A percentile compares a stretch with the other conserved stretches of the same genome.
Evolutionary conservation across 2,113 vertebrate species (phyloP).

Genomic region (Formicarius rufipectus): DNA sequence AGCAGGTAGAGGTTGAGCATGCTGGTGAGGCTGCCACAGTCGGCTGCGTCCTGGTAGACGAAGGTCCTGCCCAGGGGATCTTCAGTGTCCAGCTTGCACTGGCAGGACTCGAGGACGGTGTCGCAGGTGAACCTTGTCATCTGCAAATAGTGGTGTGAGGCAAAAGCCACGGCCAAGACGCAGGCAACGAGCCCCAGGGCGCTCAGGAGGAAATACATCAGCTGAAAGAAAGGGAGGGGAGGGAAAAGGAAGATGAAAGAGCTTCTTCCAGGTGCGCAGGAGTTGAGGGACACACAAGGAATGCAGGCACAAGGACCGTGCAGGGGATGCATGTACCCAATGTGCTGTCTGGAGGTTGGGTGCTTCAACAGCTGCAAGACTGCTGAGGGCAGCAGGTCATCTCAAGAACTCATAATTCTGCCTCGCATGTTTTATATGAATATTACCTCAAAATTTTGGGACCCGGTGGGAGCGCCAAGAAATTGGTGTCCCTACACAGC

Average conservation of each 20-base stretch:
- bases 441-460: background rate
- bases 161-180: constrained; percentile 85
- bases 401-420: background rate
- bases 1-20: constrained; percentile 85
- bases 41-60: constrained; percentile 74
- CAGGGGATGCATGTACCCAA: fast-evolving
- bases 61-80: constrained; percentile 90
- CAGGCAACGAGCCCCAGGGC: constrained; percentile 83
- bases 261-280: background rate
- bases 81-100: constrained; percentile 78
- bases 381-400: background rate
- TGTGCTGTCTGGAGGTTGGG: background rate
- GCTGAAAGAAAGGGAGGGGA: constrained; percentile 69
- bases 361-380: background rate
- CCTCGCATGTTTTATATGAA: background rate
- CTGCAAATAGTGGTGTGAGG: constrained; percentile 83
- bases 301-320: background rate
- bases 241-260: background rate
- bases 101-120: constrained; percentile 65
- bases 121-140: constrained; percentile 78
- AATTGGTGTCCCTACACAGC: background rate
- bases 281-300: background rate
- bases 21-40: constrained; percentile 80
- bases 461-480: background rate
- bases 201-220: constrained; percentile 90